Percentiles rank a stretch among this genome's conserved stretches.
These are phyloP conservation scores for Eledone cirrhosa DNA, from an alignment of 2,888 invertebrate species.

Conservation along the genomic window DNA sequence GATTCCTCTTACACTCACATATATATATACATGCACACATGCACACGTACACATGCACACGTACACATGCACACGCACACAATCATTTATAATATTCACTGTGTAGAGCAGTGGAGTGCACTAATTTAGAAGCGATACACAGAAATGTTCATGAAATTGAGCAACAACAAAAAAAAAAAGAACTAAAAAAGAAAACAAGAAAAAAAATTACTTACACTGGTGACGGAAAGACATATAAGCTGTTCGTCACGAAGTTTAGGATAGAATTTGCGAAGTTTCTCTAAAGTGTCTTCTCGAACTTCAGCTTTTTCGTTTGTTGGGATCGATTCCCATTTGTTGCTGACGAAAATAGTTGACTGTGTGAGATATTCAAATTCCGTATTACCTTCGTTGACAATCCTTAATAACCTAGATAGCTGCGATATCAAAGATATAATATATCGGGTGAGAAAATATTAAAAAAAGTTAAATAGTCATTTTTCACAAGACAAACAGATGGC, in stretches of 20 bases:
- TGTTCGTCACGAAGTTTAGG: constrained; percentile 30
- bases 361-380: constrained; percentile 53
- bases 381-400: constrained; percentile 41
- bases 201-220: neutral
- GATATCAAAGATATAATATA: constrained; percentile 15
- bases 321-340: constrained; percentile 61
- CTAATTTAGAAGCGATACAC: no score
- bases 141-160: no score
- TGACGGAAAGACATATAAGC: constrained; percentile 26
- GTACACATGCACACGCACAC: neutral
- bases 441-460: no score
- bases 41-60: neutral
- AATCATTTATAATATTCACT: neutral
- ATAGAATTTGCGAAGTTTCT: constrained; percentile 41
- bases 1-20: no score
- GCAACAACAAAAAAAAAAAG: no score
- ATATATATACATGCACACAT: neutral
- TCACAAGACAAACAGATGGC: no score
- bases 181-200: no score
- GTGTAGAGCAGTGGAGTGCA: neutral
- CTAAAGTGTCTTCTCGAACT: constrained; percentile 41
- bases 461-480: no score
- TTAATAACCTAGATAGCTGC: constrained; percentile 51
- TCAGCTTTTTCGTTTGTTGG: constrained; percentile 39
- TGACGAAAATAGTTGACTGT: constrained; percentile 56